Evolutionary conservation across 2,797 vertebrate species (phyloP).

Genomic region (Neomorphus geoffroyi): DNA sequence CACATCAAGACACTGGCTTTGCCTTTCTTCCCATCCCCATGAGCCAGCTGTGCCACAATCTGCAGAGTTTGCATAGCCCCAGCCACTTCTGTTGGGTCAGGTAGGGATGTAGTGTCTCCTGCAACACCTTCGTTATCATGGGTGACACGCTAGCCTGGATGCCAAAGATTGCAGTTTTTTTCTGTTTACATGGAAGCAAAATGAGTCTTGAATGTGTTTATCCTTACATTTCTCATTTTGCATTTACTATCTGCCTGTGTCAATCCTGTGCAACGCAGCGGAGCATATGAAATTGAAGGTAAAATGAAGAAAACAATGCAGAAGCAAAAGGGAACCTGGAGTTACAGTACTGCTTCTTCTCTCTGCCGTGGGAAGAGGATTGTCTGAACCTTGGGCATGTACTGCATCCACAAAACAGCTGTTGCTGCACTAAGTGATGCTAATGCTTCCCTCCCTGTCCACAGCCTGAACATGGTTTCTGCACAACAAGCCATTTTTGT

Average conservation of each 20-base stretch:
- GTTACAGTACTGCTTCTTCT: not conserved
- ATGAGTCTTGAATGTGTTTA: not conserved
- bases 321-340: not conserved
- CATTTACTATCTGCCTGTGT: not conserved
- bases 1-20: not conserved
- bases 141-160: not conserved
- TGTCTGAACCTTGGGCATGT: not conserved
- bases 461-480: not conserved
- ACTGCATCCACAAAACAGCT: accelerated
- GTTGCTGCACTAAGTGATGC: accelerated
- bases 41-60: not conserved
- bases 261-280: not conserved
- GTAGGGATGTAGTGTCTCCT: not conserved
- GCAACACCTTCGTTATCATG: accelerated
- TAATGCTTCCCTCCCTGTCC: accelerated
- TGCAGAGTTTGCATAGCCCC: not conserved
- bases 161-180: not conserved
- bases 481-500: not conserved
- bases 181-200: not conserved
- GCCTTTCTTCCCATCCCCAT: not conserved
- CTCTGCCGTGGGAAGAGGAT: not conserved
- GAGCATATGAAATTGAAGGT: not conserved
- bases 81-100: not conserved
- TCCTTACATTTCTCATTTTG: not conserved
- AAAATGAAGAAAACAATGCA: not conserved